Percentiles rank a stretch among this genome's conserved stretches.
These are phyloP conservation scores for Pammene aurita DNA, from an alignment of 2,888 invertebrate species.

Conservation along the genomic window DNA sequence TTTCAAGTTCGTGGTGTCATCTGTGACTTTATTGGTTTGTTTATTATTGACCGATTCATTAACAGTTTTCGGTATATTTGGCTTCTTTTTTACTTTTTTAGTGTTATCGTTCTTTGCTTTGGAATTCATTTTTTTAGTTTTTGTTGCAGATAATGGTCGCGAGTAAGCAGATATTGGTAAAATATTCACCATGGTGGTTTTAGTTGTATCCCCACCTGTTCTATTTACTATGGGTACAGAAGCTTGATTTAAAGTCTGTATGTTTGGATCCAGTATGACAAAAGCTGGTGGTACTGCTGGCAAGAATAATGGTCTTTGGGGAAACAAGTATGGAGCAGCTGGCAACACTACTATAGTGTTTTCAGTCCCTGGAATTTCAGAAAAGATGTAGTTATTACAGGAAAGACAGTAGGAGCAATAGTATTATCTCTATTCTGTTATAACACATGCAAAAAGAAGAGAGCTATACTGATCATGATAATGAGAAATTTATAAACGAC, in stretches of 20 bases:
- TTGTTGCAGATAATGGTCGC: conserved; percentile 68
- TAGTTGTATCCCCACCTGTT: conserved; percentile 70
- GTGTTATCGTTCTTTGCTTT: conserved; percentile 56
- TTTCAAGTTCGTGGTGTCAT: not conserved
- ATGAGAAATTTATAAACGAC: not conserved
- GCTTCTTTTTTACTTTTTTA: conserved; percentile 55
- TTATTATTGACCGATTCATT: conserved; percentile 43
- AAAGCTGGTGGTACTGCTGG: conserved; percentile 72
- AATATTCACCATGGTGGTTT: conserved; percentile 79
- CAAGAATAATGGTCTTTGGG: conserved; percentile 72
- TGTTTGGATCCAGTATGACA: conserved; percentile 69
- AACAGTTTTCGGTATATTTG: conserved; percentile 47
- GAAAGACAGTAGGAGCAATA: not conserved
- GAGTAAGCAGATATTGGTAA: conserved; percentile 80
- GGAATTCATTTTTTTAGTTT: conserved; percentile 62
- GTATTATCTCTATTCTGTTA: not conserved
- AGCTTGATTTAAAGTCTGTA: conserved; percentile 66
- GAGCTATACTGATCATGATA: no score
- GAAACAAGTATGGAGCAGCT: conserved; percentile 73
- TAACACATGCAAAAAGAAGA: not conserved
- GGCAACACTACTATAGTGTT: conserved; percentile 74
- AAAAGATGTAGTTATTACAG: conserved; percentile 17
- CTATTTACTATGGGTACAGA: conserved; percentile 64
- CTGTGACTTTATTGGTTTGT: conserved; percentile 5
- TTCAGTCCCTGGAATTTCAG: conserved; percentile 65